Evolutionary conservation across 2,113 vertebrate genomes (phyloP).

Genomic region (Microcebus ravelobensis): DNA sequence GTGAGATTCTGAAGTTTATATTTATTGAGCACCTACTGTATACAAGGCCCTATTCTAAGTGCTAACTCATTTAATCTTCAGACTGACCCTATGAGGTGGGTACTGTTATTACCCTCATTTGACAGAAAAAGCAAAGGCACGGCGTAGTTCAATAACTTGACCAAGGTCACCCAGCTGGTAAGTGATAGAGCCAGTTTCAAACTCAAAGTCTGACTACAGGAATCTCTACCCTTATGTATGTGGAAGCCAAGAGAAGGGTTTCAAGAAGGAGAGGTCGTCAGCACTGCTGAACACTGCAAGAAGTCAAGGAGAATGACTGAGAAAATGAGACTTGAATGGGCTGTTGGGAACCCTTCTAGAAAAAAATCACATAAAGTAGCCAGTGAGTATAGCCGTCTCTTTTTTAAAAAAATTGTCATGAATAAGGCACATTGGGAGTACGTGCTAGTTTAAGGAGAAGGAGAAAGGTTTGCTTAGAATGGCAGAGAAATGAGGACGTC

Average conservation of each 20-base stretch:
- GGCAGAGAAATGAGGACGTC: background rate
- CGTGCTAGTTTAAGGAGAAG: background rate
- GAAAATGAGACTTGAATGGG: background rate
- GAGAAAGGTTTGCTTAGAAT: background rate
- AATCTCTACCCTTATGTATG: background rate
- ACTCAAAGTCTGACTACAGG: background rate
- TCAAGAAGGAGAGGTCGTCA: background rate
- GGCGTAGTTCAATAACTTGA: background rate
- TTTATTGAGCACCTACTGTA: background rate
- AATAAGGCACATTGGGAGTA: background rate
- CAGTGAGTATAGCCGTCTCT: background rate
- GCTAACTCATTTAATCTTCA: background rate
- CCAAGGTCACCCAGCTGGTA: background rate
- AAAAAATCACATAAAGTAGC: background rate
- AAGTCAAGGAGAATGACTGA: background rate
- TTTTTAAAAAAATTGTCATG: background rate
- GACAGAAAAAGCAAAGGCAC: background rate
- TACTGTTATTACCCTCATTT: background rate
- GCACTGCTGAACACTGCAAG: background rate
- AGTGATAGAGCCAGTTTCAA: background rate
- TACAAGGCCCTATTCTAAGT: background rate
- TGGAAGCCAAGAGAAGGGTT: background rate
- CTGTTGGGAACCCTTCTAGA: too few species aligned
- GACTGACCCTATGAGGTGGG: background rate
- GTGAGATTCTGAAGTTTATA: background rate